phyloP scores from a whole-genome alignment of 2,797 vertebrate species.

The Epinephelus malabaricus region DNA sequence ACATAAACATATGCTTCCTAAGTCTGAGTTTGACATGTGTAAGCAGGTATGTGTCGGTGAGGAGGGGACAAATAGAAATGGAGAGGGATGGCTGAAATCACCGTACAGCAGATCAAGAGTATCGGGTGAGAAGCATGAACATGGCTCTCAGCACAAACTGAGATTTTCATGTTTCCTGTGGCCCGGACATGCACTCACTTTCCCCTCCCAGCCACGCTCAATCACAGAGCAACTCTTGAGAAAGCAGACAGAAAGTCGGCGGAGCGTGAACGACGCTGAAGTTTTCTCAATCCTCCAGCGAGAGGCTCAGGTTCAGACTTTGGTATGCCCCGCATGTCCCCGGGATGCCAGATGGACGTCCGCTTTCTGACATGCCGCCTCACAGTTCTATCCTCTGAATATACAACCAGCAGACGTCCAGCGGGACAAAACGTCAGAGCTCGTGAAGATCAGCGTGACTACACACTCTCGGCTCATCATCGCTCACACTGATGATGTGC shows the following conservation, averaged over 20 bases:
- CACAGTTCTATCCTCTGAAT: slow-evolving; percentile 59
- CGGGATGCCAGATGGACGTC: slow-evolving; percentile 62
- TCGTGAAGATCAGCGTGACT: slow-evolving; percentile 28
- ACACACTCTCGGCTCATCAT: slow-evolving; percentile 31
- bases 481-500: slow-evolving; percentile 47
- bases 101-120: slow-evolving; percentile 74
- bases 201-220: slow-evolving; percentile 52
- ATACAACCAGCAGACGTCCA: slow-evolving; percentile 45
- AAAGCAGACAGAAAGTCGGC: slow-evolving; percentile 69
- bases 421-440: slow-evolving; percentile 21
- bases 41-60: slow-evolving; percentile 48
- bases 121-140: slow-evolving; percentile 76
- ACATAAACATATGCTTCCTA: slow-evolving; percentile 51
- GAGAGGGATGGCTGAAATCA: slow-evolving; percentile 53
- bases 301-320: slow-evolving; percentile 61
- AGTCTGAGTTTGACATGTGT: slow-evolving; percentile 41
- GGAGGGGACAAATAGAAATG: slow-evolving; percentile 46
- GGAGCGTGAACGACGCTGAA: slow-evolving; percentile 63
- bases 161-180: slow-evolving; percentile 78
- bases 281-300: slow-evolving; percentile 70
- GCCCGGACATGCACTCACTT: slow-evolving; percentile 56
- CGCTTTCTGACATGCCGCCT: slow-evolving; percentile 63
- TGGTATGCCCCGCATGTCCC: slow-evolving; percentile 55
- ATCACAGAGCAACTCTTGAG: slow-evolving; percentile 68
- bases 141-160: slow-evolving; percentile 65